Conservation (phyloP, 2,888 invertebrate species). For the Eristalis intricaria region DNA sequence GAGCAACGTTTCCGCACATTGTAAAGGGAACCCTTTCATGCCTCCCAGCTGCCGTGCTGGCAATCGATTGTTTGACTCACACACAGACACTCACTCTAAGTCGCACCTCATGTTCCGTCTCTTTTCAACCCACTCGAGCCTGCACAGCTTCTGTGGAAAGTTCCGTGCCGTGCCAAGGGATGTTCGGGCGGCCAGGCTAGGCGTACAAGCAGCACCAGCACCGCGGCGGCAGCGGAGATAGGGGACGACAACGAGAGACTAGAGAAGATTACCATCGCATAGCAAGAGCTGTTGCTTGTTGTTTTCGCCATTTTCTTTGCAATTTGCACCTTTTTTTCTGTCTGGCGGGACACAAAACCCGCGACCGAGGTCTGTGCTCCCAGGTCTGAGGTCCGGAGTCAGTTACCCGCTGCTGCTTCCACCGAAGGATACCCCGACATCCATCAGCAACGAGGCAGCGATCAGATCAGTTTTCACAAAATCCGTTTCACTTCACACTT, state of each 20-base stretch:
- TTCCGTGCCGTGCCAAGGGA: slow-evolving; percentile 3
- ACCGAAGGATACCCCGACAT: not conserved
- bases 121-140: too few relatives aligned
- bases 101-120: too few relatives aligned
- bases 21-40: not conserved
- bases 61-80: not conserved
- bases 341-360: not conserved
- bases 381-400: too few relatives aligned
- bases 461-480: slow-evolving; percentile 16
- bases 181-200: not conserved
- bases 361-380: too few relatives aligned
- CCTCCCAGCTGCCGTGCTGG: not conserved
- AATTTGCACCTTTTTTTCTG: not conserved
- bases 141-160: too few relatives aligned
- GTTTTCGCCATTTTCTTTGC: slow-evolving; percentile 49
- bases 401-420: too few relatives aligned
- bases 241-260: not conserved
- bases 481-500: slow-evolving; percentile 44
- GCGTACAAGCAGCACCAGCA: too few relatives aligned
- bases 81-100: not conserved
- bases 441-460: not conserved
- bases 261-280: not conserved
- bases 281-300: slow-evolving; percentile 32
- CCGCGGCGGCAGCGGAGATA: too few relatives aligned
- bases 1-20: not conserved